Evolutionary conservation across 2,797 vertebrate genomes (phyloP), one percentile per base, ranked within the genome.

Genomic region (Craterocephalus amniculus): DNA sequence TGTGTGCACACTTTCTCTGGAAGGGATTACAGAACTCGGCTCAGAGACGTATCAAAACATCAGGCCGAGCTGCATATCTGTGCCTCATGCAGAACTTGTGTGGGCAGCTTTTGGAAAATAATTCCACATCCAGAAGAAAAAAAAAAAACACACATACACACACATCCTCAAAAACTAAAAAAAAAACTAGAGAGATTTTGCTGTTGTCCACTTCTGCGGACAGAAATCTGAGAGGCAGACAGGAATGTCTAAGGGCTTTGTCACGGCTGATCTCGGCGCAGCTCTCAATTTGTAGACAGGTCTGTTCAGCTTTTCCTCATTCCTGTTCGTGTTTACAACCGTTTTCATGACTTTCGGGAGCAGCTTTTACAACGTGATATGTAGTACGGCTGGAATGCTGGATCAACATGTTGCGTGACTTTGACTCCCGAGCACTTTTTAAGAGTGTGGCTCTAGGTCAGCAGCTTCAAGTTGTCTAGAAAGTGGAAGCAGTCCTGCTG

Each of bases 241-340:
- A 90, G 87, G 90, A 92, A 93, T 91, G 87, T 14, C 4, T 6
- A 40, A 85, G 84, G 83, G 88, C 81, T 92, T 70, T 89, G 88
- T 81, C 79, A 67, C 65, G 76, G 77, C 81, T 79, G 79, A 87
- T 76, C 76, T 79, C 73, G 32, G 70, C 83, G 62, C 71, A 81
- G 79, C 77, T 83, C 71, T 76, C 57, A 22, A 64, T 71, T 57
- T 54, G 16, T 68, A 85, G 88, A 91, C 91, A 89, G 87, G 91
- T 92, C 86, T 79, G 92, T 89, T 92, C 84, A 82, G 89, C 87
- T 62, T 45, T 74, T 90, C 81, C 78, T 90, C 88, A 90, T 92
- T 92, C 89, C 87, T 91, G 51, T 26, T 74, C 66, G 10, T 64
- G 77, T 83, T 77, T 78, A 61, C 68, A 64, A 81, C 79, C 69